Evolutionary conservation across 2,113 vertebrate genomes (phyloP).

Genomic region (Cardinalis cardinalis): DNA sequence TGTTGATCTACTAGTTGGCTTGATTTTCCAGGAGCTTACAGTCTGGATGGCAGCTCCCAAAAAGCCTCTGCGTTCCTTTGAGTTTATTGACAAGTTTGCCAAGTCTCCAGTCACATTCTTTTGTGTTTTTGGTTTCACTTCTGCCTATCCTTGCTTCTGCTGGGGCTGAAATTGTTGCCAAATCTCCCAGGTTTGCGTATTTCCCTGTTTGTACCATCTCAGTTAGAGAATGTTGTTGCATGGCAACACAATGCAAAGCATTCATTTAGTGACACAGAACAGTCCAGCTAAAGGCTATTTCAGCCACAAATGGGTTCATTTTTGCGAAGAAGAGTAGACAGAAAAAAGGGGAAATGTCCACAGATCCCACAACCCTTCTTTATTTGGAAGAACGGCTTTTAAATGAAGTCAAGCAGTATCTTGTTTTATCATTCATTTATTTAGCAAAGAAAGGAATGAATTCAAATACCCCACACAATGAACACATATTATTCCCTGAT

Average conservation of each 20-base stretch:
- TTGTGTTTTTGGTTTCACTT: neutral
- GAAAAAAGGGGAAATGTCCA: neutral
- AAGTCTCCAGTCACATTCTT: neutral
- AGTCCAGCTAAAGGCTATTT: neutral
- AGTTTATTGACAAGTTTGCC: neutral
- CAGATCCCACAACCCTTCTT: constrained; percentile 10
- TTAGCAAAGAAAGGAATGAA: constrained; percentile 66
- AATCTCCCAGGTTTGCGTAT: neutral
- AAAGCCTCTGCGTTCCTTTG: neutral
- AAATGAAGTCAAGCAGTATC: constrained; percentile 45
- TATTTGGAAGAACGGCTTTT: constrained; percentile 43
- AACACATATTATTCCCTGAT: constrained; percentile 60
- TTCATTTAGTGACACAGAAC: neutral
- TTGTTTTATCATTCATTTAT: constrained; percentile 61
- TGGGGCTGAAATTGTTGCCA: neutral
- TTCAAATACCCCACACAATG: constrained; percentile 53
- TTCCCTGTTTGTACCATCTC: neutral
- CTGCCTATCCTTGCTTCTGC: neutral
- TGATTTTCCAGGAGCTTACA: neutral
- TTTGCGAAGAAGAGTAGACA: neutral
- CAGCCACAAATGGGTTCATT: neutral
- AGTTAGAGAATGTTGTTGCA: neutral
- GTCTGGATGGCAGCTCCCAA: neutral
- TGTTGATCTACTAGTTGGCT: neutral
- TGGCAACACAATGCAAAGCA: neutral